These are phyloP conservation scores for Agrochola lychnidis DNA, from an alignment of 2,888 invertebrate genomes.

Conservation along the genomic window DNA sequence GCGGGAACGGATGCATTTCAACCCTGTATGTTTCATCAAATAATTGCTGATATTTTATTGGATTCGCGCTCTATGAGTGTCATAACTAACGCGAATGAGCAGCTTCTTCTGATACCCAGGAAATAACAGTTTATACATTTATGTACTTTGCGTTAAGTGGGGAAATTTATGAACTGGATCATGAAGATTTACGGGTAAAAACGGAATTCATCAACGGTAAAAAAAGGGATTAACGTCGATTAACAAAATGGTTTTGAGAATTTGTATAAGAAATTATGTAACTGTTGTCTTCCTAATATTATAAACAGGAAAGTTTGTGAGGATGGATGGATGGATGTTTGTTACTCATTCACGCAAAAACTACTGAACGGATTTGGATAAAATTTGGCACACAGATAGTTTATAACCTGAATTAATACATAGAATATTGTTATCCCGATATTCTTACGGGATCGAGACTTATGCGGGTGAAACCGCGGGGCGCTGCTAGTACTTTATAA, in stretches of 20 bases:
- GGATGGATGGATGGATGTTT: no score
- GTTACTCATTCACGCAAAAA: no score
- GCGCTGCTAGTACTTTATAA: no score
- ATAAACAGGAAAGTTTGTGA: no score
- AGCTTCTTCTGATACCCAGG: constrained; percentile 57
- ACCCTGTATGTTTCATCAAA: constrained; percentile 51
- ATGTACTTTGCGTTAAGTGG: constrained; percentile 22
- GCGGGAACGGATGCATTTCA: background rate
- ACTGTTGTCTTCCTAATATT: no score
- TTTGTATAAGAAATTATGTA: background rate
- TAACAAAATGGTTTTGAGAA: constrained; percentile 25
- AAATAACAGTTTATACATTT: constrained; percentile 57
- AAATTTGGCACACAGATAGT: no score
- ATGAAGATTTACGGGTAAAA: constrained; percentile 30
- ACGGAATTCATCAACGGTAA: background rate
- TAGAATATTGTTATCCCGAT: no score
- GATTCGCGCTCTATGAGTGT: constrained; percentile 54
- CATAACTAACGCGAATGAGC: constrained; percentile 50
- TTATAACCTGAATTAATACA: no score
- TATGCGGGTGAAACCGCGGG: no score
- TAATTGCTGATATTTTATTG: constrained; percentile 60
- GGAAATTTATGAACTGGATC: constrained; percentile 28
- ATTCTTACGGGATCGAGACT: no score
- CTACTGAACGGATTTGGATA: no score
- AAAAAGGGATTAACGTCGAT: constrained; percentile 8